Percentiles rank a stretch among this genome's conserved stretches.
Conservation (phyloP, 2,888 invertebrate genomes). For the Drosophila subquinaria region DNA sequence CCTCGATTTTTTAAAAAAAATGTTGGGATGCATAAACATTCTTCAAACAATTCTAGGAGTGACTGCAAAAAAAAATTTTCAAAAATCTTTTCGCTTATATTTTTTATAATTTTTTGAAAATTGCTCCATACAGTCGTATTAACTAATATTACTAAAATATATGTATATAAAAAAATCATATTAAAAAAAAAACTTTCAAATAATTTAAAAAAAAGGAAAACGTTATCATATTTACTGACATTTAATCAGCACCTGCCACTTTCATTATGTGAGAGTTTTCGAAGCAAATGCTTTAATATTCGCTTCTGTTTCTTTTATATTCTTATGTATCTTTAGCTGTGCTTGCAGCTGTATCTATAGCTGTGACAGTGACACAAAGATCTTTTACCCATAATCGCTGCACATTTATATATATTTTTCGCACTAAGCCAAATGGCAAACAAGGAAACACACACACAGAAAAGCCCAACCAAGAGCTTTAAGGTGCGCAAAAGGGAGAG, state of each 20-base stretch:
- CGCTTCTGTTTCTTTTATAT: constrained; percentile 48
- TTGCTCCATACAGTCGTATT: no score
- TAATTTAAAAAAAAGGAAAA: no score
- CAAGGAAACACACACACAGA: constrained; percentile 23
- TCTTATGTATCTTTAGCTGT: constrained; percentile 18
- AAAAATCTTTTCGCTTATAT: no score
- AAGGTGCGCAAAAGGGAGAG: constrained; percentile 57
- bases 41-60: no score
- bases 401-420: constrained; percentile 72
- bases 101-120: no score
- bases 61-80: no score
- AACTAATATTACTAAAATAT: no score
- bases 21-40: no score
- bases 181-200: no score
- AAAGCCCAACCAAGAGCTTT: constrained; percentile 53
- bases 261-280: constrained; percentile 33
- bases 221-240: no score
- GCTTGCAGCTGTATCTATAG: constrained; percentile 43
- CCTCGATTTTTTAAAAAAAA: no score
- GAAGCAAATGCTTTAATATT: constrained; percentile 53
- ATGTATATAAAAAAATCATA: no score
- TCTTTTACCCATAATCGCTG: constrained; percentile 78
- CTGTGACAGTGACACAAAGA: constrained; percentile 56
- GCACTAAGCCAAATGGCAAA: constrained; percentile 56
- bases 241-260: constrained; percentile 21